Percentiles rank a stretch among this genome's conserved stretches.
Conservation (phyloP, 2,888 invertebrate species). For the Aquatica leii region DNA sequence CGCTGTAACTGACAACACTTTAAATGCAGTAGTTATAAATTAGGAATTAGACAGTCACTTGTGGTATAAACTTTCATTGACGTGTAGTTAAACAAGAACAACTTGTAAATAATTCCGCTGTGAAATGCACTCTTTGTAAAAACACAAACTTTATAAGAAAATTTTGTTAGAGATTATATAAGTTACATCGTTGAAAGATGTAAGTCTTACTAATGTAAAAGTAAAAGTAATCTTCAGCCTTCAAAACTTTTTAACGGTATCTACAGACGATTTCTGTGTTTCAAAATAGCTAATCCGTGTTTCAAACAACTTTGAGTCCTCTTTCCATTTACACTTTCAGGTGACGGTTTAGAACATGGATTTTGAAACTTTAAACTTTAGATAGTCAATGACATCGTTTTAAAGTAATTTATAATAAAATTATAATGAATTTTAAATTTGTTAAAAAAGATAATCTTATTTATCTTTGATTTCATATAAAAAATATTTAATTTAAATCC, state of each 20-base stretch:
- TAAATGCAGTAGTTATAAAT: neutral
- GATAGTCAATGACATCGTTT: slow-evolving; percentile 14
- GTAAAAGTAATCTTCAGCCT: slow-evolving; percentile 44
- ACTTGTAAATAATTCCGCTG: too few species aligned
- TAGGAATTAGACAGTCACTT: too few species aligned
- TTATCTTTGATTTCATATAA: neutral
- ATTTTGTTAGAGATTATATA: neutral
- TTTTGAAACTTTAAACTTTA: slow-evolving; percentile 36
- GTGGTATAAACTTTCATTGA: too few species aligned
- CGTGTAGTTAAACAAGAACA: too few species aligned
- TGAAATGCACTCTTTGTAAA: too few species aligned
- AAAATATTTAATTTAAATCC: slow-evolving; percentile 13
- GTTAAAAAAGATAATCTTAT: neutral
- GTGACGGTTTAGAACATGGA: slow-evolving; percentile 41
- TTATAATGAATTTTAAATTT: neutral
- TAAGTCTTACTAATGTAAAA: slow-evolving; percentile 23
- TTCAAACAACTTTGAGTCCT: slow-evolving; percentile 42
- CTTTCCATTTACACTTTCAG: slow-evolving; percentile 43
- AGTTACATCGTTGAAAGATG: slow-evolving; percentile 1
- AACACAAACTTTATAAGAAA: neutral
- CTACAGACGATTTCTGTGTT: slow-evolving; percentile 46
- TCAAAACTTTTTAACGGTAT: slow-evolving; percentile 42
- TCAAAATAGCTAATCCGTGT: slow-evolving; percentile 48
- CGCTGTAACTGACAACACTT: slow-evolving; percentile 14
- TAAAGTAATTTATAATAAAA: slow-evolving; percentile 20